A percentile compares a stretch with the other conserved stretches of the same genome.
phyloP scores from a whole-genome alignment of 2,113 vertebrate species.

The Takifugu flavidus region DNA sequence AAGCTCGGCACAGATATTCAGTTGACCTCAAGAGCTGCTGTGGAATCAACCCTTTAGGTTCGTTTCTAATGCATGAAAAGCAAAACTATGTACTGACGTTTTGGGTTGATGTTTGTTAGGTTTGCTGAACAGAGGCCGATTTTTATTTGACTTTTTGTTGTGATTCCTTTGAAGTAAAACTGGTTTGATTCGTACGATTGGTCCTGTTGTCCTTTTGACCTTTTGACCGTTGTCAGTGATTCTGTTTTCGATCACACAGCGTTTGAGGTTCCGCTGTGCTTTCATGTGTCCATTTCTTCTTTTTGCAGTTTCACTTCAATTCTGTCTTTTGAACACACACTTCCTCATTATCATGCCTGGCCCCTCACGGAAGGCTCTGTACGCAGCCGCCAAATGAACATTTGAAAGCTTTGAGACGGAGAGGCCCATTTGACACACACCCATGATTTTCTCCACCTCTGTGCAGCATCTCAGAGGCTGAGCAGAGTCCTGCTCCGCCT shows the following conservation, averaged over 20 bases:
- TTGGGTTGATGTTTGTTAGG: slow-evolving; percentile 21
- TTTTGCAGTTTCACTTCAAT: slow-evolving; percentile 17
- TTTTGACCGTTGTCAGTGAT: slow-evolving; percentile 13
- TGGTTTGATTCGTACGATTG: slow-evolving; percentile 36
- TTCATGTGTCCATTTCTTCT: slow-evolving; percentile 50
- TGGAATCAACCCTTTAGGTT: slow-evolving; percentile 13
- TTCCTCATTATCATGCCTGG: slow-evolving; percentile 56
- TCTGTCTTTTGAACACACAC: slow-evolving; percentile 44
- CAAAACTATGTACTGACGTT: slow-evolving; percentile 26
- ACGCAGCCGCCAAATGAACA: slow-evolving; percentile 40
- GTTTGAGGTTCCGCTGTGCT: slow-evolving; percentile 21
- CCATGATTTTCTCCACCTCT: background rate
- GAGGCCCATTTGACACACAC: slow-evolving; percentile 7
- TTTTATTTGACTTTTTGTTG: slow-evolving; percentile 44
- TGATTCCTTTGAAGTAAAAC: slow-evolving; percentile 56
- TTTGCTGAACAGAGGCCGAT: slow-evolving; percentile 38
- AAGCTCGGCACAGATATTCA: background rate
- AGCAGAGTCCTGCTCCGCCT: slow-evolving; percentile 19
- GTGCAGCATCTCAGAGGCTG: slow-evolving; percentile 17
- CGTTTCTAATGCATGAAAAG: slow-evolving; percentile 5
- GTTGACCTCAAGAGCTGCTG: slow-evolving; percentile 20
- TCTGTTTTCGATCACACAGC: slow-evolving; percentile 10
- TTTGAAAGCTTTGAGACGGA: slow-evolving; percentile 34
- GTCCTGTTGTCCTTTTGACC: background rate
- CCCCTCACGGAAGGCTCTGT: slow-evolving; percentile 41